Conservation (phyloP, 2,797 vertebrate genomes). For the Sebastes kiyomatsui region DNA sequence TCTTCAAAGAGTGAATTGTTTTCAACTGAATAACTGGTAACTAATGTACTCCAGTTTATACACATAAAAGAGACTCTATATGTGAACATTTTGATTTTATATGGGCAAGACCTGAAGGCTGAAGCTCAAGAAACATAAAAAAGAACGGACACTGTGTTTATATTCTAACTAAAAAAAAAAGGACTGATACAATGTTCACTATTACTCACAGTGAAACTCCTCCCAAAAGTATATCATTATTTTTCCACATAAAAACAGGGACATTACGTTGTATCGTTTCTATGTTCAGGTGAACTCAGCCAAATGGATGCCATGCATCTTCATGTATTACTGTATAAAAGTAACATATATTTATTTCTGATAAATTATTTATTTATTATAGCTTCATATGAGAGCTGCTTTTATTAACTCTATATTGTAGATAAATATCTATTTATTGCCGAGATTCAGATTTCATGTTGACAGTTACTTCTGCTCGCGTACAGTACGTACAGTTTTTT, state of each 20-base stretch:
- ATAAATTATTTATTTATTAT: slow-evolving; percentile 90
- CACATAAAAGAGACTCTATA: slow-evolving; percentile 16
- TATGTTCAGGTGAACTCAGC: slow-evolving; percentile 79
- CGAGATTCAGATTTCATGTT: slow-evolving; percentile 58
- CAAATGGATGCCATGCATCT: slow-evolving; percentile 86
- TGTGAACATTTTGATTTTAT: slow-evolving; percentile 32
- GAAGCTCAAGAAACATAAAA: slow-evolving; percentile 11
- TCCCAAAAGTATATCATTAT: slow-evolving; percentile 2
- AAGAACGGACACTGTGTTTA: slow-evolving; percentile 23
- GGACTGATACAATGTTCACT: slow-evolving; percentile 19
- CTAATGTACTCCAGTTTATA: slow-evolving; percentile 8
- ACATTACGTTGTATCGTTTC: slow-evolving; percentile 44
- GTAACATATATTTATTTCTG: slow-evolving; percentile 86
- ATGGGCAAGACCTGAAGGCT: slow-evolving; percentile 24
- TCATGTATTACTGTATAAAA: slow-evolving; percentile 84
- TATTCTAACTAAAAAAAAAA: slow-evolving; percentile 10
- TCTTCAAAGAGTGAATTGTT: slow-evolving; percentile 46
- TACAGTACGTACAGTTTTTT: background rate
- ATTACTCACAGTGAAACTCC: slow-evolving; percentile 23
- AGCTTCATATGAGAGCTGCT: slow-evolving; percentile 78
- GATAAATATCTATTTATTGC: slow-evolving; percentile 83
- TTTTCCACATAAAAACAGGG: slow-evolving; percentile 42
- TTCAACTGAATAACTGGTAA: slow-evolving; percentile 15
- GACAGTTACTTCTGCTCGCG: slow-evolving; percentile 36
- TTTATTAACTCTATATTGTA: slow-evolving; percentile 73